These are phyloP conservation scores for Athalia circularis DNA, from an alignment of 2,888 invertebrate species.

Conservation along the genomic window DNA sequence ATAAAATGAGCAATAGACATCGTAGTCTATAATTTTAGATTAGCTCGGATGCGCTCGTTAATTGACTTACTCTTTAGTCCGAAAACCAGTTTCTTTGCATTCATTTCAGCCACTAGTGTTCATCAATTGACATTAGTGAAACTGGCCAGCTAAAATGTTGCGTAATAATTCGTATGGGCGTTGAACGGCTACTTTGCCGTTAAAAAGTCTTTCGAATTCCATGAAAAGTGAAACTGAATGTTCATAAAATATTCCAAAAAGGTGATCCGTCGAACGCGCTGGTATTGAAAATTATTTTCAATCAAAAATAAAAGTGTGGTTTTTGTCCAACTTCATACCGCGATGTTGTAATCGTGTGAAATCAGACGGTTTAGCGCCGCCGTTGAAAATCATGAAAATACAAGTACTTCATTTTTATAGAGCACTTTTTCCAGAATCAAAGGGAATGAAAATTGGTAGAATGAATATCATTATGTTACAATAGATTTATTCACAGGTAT, in stretches of 20 bases:
- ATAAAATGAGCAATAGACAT: neutral
- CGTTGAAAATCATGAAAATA: no score
- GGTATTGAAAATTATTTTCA: neutral
- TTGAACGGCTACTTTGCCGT: neutral
- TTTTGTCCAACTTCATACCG: neutral
- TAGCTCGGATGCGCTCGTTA: constrained; percentile 4
- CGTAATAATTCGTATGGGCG: neutral
- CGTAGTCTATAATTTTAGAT: constrained; percentile 1
- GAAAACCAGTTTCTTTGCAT: neutral
- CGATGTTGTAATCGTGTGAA: no score
- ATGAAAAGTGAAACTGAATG: constrained; percentile 27
- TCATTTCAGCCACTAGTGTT: constrained; percentile 9
- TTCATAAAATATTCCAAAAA: neutral
- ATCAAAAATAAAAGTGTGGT: neutral
- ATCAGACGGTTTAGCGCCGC: no score
- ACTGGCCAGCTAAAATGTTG: constrained; percentile 19
- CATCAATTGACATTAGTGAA: constrained; percentile 49
- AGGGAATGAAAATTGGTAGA: neutral
- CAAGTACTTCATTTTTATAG: no score
- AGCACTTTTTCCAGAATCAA: neutral
- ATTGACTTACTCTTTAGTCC: neutral
- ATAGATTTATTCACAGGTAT: constrained; percentile 29
- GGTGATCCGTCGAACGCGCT: neutral
- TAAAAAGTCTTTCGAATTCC: neutral
- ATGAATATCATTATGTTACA: constrained; percentile 9